phyloP scores from a whole-genome alignment of 1,140 invertebrate genomes.

The Leptinotarsa lineolata region DNA sequence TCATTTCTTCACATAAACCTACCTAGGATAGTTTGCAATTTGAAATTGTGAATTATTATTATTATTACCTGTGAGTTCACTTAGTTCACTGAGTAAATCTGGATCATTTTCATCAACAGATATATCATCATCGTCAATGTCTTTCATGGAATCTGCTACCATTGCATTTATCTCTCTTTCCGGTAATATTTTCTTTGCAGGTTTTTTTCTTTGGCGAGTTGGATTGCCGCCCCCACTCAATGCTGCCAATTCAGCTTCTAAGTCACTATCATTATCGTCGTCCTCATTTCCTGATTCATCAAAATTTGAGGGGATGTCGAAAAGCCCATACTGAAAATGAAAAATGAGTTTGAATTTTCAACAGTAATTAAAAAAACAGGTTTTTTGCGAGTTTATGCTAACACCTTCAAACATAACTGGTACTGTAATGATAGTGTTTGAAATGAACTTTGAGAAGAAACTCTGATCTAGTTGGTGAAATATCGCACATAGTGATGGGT shows the following conservation, averaged over 20 bases:
- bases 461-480: no score
- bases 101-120: constrained; percentile 74
- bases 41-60: constrained; percentile 38
- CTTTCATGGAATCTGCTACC: constrained; percentile 74
- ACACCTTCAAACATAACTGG: no score
- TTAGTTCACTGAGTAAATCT: constrained; percentile 72
- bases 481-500: no score
- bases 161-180: constrained; percentile 68
- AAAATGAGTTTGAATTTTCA: background rate
- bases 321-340: constrained; percentile 70
- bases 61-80: constrained; percentile 61
- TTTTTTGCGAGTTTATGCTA: no score
- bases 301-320: constrained; percentile 71
- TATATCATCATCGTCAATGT: constrained; percentile 72
- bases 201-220: constrained; percentile 54
- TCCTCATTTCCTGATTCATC: constrained; percentile 55
- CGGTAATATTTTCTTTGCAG: constrained; percentile 59
- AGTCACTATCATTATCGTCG: constrained; percentile 72
- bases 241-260: constrained; percentile 84
- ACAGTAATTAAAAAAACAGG: no score
- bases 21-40: no score
- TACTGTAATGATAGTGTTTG: no score
- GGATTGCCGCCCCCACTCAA: constrained; percentile 64
- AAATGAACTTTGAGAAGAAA: no score
- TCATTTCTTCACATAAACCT: no score